Evolutionary conservation across 2,113 vertebrate genomes (phyloP).

Genomic region (Ariopsis seemanni): DNA sequence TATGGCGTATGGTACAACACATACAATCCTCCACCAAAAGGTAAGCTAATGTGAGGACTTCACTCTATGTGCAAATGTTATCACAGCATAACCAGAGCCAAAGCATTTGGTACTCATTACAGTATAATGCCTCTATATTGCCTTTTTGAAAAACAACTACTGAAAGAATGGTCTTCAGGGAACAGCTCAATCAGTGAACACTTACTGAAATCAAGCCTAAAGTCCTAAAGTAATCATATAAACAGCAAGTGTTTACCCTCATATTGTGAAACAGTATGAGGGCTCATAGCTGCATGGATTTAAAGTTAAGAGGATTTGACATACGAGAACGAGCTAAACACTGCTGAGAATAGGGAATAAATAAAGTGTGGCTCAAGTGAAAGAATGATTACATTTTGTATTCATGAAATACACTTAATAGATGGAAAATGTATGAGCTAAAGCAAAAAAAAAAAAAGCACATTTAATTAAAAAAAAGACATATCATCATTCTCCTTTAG

Average conservation of each 20-base stretch:
- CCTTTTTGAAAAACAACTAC: slow-evolving; percentile 6
- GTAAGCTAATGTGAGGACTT: neutral
- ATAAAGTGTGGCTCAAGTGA: slow-evolving; percentile 3
- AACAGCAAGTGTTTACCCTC: slow-evolving; percentile 19
- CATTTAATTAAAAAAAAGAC: neutral
- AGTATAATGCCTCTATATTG: neutral
- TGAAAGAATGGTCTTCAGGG: neutral
- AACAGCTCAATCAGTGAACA: slow-evolving; percentile 16
- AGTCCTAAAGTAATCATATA: slow-evolving; percentile 15
- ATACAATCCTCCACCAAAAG: neutral
- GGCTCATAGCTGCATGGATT: slow-evolving; percentile 17
- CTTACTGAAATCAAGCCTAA: slow-evolving; percentile 28
- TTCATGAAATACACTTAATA: neutral
- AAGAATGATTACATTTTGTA: neutral
- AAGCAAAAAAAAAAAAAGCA: neutral
- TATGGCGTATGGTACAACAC: neutral
- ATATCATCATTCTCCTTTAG: neutral
- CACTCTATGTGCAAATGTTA: neutral
- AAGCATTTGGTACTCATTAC: neutral
- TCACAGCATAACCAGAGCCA: neutral
- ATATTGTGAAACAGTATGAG: slow-evolving; percentile 11
- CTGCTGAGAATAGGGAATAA: neutral
- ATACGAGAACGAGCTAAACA: slow-evolving; percentile 23
- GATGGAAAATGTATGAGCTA: neutral
- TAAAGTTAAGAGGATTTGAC: slow-evolving; percentile 30